Conservation (phyloP, 1,140 invertebrate genomes). For the Gryllus bimaculatus region DNA sequence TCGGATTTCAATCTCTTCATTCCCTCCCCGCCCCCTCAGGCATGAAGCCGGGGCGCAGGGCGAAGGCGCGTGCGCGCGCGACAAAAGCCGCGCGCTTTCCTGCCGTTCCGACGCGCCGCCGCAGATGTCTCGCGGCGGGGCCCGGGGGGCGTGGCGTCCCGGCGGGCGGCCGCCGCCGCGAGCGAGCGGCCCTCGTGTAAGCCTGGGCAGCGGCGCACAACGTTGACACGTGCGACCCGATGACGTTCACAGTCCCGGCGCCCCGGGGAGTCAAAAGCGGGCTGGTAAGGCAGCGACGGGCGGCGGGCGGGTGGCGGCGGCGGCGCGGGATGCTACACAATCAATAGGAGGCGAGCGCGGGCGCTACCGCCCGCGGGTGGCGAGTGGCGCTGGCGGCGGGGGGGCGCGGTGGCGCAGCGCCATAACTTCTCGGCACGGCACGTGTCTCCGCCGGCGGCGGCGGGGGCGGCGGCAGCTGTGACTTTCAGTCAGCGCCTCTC, state of each 20-base stretch:
- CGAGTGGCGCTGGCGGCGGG: neutral
- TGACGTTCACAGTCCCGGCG: neutral
- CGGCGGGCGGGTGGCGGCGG: too few relatives aligned
- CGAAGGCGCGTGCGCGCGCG: neutral
- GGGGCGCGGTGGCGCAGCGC: neutral
- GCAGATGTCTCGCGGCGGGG: neutral
- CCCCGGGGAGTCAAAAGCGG: neutral
- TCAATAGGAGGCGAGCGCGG: neutral
- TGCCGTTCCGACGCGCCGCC: neutral
- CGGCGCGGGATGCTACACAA: constrained; percentile 2
- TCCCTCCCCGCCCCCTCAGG: too few relatives aligned
- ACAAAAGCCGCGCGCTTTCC: neutral
- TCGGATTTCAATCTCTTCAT: too few relatives aligned
- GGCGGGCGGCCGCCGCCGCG: too few relatives aligned
- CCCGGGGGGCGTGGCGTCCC: neutral
- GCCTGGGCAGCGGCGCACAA: neutral
- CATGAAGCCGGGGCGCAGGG: too few relatives aligned
- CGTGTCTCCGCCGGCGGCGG: neutral
- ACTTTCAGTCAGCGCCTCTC: neutral
- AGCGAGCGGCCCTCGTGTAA: neutral
- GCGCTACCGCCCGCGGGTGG: neutral
- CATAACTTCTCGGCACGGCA: neutral
- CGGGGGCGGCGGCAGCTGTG: neutral
- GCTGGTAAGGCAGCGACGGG: neutral
- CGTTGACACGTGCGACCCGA: neutral